Conservation (phyloP, 2,113 vertebrate genomes). For the Podarcis muralis region DNA sequence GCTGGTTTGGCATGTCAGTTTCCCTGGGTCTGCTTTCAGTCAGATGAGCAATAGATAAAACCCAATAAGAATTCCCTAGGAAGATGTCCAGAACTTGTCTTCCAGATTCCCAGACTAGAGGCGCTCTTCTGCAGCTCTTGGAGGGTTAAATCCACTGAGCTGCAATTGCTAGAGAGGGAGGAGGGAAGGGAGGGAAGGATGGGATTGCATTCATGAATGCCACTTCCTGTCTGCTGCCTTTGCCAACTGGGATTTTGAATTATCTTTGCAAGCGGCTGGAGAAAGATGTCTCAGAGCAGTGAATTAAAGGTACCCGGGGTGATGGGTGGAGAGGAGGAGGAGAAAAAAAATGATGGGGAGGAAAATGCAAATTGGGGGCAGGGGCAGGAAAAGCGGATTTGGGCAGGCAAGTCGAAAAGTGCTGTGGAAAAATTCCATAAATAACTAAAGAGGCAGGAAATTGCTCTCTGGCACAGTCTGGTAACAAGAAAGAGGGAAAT, state of each 20-base stretch:
- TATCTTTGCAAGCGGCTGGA: neutral
- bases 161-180: neutral
- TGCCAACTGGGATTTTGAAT: conserved; percentile 25
- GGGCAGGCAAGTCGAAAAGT: neutral
- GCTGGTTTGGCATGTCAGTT: too few species aligned
- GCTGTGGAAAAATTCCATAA: neutral
- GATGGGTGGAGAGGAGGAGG: too few species aligned
- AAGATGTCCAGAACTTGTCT: neutral
- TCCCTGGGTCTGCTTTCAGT: too few species aligned
- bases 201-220: neutral
- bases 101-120: neutral
- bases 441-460: neutral
- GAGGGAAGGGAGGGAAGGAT: neutral
- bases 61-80: too few species aligned
- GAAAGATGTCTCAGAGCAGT: neutral
- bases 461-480: neutral
- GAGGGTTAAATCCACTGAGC: conserved; percentile 14
- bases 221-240: neutral
- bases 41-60: too few species aligned
- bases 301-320: neutral
- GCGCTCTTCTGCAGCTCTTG: neutral
- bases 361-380: neutral
- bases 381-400: neutral
- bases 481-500: neutral
- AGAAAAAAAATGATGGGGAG: neutral